Evolutionary conservation across 2,113 vertebrate species (phyloP).

Genomic region (Pomatorhinus ruficollis): DNA sequence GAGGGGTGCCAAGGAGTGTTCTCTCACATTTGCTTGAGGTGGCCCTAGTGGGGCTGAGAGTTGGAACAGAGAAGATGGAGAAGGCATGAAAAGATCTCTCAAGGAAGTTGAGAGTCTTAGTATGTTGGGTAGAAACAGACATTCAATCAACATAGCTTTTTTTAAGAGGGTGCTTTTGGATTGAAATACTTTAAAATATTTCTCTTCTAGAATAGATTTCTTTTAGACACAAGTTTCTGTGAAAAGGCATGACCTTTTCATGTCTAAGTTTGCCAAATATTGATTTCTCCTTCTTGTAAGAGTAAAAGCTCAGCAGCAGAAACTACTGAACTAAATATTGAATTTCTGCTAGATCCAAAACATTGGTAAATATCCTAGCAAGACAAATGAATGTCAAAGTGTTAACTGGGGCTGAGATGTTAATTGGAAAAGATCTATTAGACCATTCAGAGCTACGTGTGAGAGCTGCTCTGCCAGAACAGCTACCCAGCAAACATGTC

Average conservation of each 20-base stretch:
- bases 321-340: conserved; percentile 7
- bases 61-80: neutral
- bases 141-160: neutral
- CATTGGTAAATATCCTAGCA: conserved; percentile 20
- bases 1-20: accelerated
- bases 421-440: conserved; percentile 20
- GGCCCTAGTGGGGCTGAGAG: neutral
- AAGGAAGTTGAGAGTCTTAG: neutral
- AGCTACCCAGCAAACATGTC: neutral
- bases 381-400: conserved; percentile 6
- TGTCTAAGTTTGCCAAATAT: conserved; percentile 2
- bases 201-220: neutral
- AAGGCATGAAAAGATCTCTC: neutral
- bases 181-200: neutral
- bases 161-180: neutral
- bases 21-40: neutral
- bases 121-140: neutral
- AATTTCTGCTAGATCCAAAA: conserved; percentile 35
- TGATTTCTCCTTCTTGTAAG: conserved; percentile 16
- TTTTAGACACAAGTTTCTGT: neutral
- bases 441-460: neutral
- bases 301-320: conserved; percentile 11
- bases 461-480: neutral
- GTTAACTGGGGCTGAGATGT: neutral
- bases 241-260: neutral